phyloP scores from a whole-genome alignment of 2,888 invertebrate species.

The Neoitamus cyanurus region DNA sequence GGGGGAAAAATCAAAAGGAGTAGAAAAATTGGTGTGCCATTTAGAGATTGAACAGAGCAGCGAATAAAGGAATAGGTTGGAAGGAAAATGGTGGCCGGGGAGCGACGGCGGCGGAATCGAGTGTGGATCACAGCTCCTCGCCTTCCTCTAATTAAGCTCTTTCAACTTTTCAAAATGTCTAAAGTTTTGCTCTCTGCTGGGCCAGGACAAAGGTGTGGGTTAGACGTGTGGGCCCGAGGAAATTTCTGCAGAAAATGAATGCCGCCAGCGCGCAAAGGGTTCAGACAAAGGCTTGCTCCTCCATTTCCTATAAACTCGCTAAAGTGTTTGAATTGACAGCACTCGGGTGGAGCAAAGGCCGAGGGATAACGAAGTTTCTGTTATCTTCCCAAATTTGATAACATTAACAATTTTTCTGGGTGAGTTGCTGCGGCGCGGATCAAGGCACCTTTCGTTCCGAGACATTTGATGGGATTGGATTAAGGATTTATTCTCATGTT shows the following conservation, averaged over 20 bases:
- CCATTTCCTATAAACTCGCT: neutral
- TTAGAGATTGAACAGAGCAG: neutral
- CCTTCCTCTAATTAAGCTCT: conserved; percentile 38
- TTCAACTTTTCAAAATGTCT: conserved; percentile 43
- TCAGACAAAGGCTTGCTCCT: conserved; percentile 7
- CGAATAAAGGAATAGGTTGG: neutral
- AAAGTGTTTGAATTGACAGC: conserved; percentile 19
- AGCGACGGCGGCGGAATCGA: neutral
- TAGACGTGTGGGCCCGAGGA: neutral
- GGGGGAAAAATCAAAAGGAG: conserved; percentile 10
- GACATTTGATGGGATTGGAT: neutral
- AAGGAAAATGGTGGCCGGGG: neutral
- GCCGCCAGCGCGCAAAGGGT: neutral
- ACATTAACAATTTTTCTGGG: conserved; percentile 1
- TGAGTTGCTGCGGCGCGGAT: neutral
- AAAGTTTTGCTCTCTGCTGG: conserved; percentile 29
- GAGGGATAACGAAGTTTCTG: neutral
- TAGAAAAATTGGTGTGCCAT: conserved; percentile 13
- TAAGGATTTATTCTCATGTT: neutral
- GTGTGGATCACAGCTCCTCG: neutral
- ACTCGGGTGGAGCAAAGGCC: neutral
- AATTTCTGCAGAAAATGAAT: neutral
- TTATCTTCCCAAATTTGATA: neutral
- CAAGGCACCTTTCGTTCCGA: neutral
- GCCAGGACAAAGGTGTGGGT: neutral